Conservation (phyloP, 2,888 invertebrate genomes). For the Melipona beecheii region DNA sequence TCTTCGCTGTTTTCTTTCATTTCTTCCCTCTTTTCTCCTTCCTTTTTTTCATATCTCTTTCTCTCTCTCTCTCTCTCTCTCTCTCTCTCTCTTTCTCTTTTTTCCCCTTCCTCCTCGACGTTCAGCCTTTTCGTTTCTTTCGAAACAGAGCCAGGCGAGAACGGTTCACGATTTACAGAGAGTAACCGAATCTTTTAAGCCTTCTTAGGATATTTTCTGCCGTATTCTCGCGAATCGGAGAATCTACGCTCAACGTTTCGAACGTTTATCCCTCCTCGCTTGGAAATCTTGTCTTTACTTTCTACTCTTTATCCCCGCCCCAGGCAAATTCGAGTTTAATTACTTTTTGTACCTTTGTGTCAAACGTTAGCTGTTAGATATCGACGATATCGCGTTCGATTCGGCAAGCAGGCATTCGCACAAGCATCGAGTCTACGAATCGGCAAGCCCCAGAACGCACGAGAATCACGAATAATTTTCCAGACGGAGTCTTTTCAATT, state of each 20-base stretch:
- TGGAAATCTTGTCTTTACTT: no score
- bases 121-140: slow-evolving; percentile 11
- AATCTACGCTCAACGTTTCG: slow-evolving; percentile 17
- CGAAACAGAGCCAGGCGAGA: slow-evolving; percentile 29
- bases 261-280: no score
- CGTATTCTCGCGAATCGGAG: slow-evolving; percentile 52
- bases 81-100: neutral
- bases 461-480: neutral
- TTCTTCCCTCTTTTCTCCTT: neutral
- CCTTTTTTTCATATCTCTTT: neutral
- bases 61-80: neutral
- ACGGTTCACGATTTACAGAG: slow-evolving; percentile 29
- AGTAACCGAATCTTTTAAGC: slow-evolving; percentile 27
- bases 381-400: no score
- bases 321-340: no score
- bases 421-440: neutral
- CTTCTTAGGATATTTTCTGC: slow-evolving; percentile 49
- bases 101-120: neutral
- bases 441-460: neutral
- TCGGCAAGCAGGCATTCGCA: no score
- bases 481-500: neutral
- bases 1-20: neutral
- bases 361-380: no score
- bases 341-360: no score
- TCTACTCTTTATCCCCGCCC: no score